Evolutionary conservation across 2,113 vertebrate species (phyloP).

Genomic region (Propithecus coquereli): DNA sequence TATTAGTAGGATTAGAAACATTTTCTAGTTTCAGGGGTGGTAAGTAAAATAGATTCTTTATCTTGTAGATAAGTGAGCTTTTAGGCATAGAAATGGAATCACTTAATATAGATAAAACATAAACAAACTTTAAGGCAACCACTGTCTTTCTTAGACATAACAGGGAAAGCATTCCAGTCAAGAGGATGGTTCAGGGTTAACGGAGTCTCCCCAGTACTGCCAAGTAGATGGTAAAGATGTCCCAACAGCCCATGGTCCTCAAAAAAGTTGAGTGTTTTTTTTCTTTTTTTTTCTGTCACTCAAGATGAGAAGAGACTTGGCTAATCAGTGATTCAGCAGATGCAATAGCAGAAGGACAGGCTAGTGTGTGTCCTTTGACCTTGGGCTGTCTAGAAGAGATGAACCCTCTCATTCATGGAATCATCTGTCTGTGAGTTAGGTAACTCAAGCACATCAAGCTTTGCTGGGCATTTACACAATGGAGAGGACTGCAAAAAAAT

Average conservation of each 20-base stretch:
- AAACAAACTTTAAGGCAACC: neutral
- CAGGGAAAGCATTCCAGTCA: neutral
- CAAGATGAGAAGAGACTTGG: neutral
- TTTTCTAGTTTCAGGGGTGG: neutral
- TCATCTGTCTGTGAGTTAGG: neutral
- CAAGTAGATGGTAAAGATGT: neutral
- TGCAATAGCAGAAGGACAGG: neutral
- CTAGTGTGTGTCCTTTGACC: neutral
- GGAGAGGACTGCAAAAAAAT: neutral
- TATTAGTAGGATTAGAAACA: neutral
- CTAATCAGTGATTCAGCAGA: neutral
- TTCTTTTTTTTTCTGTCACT: neutral
- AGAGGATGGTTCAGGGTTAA: neutral
- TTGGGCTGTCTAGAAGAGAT: neutral
- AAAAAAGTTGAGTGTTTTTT: neutral
- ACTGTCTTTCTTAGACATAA: neutral
- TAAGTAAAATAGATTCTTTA: neutral
- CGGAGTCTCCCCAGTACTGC: neutral
- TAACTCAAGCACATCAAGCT: neutral
- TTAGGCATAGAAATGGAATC: neutral
- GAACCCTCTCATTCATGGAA: neutral
- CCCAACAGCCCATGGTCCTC: neutral
- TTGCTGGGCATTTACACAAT: neutral
- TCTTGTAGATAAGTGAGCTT: neutral
- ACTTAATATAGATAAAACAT: neutral